phyloP scores from a whole-genome alignment of 2,113 vertebrate genomes.

The Balaeniceps rex region DNA sequence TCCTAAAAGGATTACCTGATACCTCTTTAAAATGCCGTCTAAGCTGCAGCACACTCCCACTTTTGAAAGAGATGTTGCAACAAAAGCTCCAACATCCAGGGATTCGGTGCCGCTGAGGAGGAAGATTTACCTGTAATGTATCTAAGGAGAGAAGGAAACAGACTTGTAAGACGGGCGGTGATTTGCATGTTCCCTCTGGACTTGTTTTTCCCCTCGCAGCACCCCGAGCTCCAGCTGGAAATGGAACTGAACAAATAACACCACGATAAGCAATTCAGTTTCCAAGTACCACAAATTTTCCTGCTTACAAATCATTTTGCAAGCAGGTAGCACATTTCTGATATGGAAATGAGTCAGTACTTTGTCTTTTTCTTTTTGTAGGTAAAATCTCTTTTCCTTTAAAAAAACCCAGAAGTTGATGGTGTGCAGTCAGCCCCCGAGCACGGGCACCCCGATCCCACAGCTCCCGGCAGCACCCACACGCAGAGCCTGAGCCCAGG shows the following conservation, averaged over 20 bases:
- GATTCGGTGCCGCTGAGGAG: not conserved
- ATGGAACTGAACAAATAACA: not conserved
- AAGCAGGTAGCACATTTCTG: not conserved
- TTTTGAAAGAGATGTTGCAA: not conserved
- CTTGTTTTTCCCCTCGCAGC: not conserved
- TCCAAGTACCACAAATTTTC: not conserved
- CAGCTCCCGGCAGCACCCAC: not conserved
- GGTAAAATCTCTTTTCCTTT: not conserved
- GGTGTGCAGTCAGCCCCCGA: not conserved
- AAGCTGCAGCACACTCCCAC: not conserved
- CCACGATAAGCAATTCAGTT: not conserved
- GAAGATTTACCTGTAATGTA: not conserved
- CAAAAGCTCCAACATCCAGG: not conserved
- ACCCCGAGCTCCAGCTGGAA: not conserved
- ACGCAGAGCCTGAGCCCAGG: fast-evolving
- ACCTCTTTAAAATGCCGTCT: not conserved
- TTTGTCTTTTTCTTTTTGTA: not conserved
- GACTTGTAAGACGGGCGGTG: not conserved
- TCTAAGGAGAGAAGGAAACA: not conserved
- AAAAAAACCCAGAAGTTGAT: not conserved
- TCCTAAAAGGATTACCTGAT: not conserved
- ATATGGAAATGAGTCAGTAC: not conserved
- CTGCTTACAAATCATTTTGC: not conserved
- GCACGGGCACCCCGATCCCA: fast-evolving
- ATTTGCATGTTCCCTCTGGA: slow-evolving; percentile 31